Evolutionary conservation across 2,888 invertebrate species (phyloP), one percentile per base, ranked within the genome.

Genomic region (Sphecodes monilicornis): DNA sequence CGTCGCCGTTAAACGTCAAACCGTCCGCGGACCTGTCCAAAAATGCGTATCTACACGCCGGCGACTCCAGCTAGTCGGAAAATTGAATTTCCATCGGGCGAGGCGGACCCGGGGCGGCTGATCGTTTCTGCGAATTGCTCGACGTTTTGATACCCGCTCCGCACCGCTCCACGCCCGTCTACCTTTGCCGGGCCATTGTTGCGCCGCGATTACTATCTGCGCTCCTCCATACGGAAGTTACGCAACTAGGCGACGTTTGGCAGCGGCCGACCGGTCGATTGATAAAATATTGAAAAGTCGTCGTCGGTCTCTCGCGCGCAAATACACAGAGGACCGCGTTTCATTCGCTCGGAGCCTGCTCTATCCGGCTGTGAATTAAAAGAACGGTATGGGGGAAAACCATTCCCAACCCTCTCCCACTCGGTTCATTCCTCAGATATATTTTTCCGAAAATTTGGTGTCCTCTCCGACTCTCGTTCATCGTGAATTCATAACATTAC

Each of bases 41-140:
- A 78, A 82, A 82, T 75, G 66, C 77, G 69, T 75, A 82, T 84
- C 82, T 78, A 82, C 80, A 32, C 74, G 74, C 77, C 54, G 84
- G 68, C 76, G 85, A 84, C 57, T 71, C 73, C 76, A 46, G 75
- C 84, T 84, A 76, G 85, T 80, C 75, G 85, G 85, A 80, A 84
- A 80, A 89, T 89, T 89, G 89, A 89, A 89, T 89, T 89, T 80
- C 88, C 88, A 86, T 89, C 78, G 84, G 71, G 73, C 79, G 83
- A 75, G 73, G 86, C 76, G 71, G 74, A 10, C 57, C 39, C 64
- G 32, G 73, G 50, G 50, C 68, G 50, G 50, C 68, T 83, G 89
- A 85, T 89, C 89, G 89, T 89, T 87, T 54, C 78, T 69, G 87
- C 89, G 88, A 84, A 88, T 87, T 82, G 84, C 78, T 81, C 78